phyloP scores from a whole-genome alignment of 2,113 vertebrate species.

The Nansenia antarctica region DNA sequence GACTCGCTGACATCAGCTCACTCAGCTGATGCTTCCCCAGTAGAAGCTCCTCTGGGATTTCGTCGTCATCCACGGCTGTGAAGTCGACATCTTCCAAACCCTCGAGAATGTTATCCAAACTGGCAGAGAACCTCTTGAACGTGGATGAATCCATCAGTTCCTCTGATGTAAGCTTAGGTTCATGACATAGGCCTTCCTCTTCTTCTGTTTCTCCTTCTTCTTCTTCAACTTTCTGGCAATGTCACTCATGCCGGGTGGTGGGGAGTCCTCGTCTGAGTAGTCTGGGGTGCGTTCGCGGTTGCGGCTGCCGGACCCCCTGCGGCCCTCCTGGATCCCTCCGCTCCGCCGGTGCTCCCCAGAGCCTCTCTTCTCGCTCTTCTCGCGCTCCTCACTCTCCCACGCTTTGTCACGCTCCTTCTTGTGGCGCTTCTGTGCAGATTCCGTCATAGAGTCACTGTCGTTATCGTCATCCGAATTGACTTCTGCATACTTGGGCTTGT shows the following conservation, averaged over 20 bases:
- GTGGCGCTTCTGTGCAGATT: slow-evolving; percentile 84
- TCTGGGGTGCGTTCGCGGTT: slow-evolving; percentile 80
- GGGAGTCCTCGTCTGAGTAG: slow-evolving; percentile 83
- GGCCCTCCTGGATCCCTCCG: slow-evolving; percentile 74
- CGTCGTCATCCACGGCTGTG: slow-evolving; percentile 94
- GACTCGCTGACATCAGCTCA: slow-evolving; percentile 96
- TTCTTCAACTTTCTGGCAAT: slow-evolving; percentile 97
- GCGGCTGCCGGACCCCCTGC: slow-evolving; percentile 79
- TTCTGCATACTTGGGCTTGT: slow-evolving; percentile 91
- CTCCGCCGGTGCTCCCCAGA: slow-evolving; percentile 81
- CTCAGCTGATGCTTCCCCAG: slow-evolving; percentile 95
- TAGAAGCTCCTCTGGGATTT: slow-evolving; percentile 95
- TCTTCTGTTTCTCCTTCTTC: slow-evolving; percentile 97
- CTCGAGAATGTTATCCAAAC: slow-evolving; percentile 96
- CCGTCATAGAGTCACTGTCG: slow-evolving; percentile 73
- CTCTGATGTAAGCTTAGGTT: slow-evolving; percentile 95
- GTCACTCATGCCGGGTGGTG: slow-evolving; percentile 84
- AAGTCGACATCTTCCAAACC: slow-evolving; percentile 98
- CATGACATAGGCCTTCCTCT: slow-evolving; percentile 95
- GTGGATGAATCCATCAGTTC: slow-evolving; percentile 99
- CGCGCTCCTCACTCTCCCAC: slow-evolving; percentile 82
- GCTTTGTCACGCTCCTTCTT: slow-evolving; percentile 80
- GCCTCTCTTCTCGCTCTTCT: slow-evolving; percentile 76
- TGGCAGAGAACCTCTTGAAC: slow-evolving; percentile 92
- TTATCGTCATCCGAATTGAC: slow-evolving; percentile 86